These are phyloP conservation scores for Lytechinus pictus DNA, from an alignment of 35 echinoderm and acorn worm species.

Conservation along the genomic window DNA sequence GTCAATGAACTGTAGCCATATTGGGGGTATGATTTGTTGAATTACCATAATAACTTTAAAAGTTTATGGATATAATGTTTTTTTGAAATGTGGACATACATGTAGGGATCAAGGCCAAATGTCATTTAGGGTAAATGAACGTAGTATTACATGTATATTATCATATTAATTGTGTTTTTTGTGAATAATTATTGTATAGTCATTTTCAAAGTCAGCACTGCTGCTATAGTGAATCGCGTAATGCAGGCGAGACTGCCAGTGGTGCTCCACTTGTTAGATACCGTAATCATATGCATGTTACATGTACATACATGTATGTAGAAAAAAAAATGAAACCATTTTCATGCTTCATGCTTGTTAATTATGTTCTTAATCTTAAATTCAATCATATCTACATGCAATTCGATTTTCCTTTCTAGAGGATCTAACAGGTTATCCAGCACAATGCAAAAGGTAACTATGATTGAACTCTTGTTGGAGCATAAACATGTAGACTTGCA, in stretches of 20 bases:
- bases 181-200: too few species aligned
- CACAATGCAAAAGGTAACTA: conserved; percentile 2
- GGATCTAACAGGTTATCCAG: conserved; percentile 1
- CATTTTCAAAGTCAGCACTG: background rate
- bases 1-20: too few species aligned
- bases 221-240: background rate
- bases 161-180: too few species aligned
- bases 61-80: too few species aligned
- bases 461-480: background rate
- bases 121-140: too few species aligned
- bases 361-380: background rate
- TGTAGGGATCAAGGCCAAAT: too few species aligned
- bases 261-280: too few species aligned
- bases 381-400: background rate
- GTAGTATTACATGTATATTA: too few species aligned
- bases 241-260: too few species aligned
- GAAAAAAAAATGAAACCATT: background rate
- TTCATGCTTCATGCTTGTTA: background rate
- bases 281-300: background rate
- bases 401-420: background rate
- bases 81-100: too few species aligned
- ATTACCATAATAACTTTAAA: too few species aligned
- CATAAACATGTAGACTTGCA: background rate
- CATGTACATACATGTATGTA: background rate
- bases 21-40: too few species aligned